Evolutionary conservation across 2,797 vertebrate species (phyloP).

Genomic region (Monodelphis domestica): DNA sequence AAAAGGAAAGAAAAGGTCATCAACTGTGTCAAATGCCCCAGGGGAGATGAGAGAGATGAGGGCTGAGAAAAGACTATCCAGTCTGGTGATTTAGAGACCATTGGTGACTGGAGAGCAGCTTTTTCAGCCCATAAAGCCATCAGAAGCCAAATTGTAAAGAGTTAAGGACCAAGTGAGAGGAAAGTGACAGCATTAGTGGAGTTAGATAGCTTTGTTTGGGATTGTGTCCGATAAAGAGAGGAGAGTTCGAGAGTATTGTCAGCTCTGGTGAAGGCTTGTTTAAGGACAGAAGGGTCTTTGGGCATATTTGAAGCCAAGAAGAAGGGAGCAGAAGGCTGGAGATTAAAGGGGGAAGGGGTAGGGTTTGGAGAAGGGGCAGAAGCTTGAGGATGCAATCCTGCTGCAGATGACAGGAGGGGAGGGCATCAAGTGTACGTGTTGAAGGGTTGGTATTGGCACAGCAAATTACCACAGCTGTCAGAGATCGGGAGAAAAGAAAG

Average conservation of each 20-base stretch:
- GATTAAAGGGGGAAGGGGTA: background rate
- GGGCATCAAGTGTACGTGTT: background rate
- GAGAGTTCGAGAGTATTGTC: background rate
- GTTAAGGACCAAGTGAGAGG: background rate
- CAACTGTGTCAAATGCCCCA: rapidly evolving
- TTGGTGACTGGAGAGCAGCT: background rate
- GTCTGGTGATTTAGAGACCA: background rate
- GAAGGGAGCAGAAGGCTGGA: background rate
- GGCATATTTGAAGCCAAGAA: background rate
- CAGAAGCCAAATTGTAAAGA: background rate
- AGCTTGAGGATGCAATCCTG: background rate
- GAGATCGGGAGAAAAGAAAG: background rate
- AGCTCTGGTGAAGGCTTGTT: background rate
- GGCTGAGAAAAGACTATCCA: no score
- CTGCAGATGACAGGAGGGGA: background rate
- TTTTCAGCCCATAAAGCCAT: background rate
- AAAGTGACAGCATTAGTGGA: background rate
- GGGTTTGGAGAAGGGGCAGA: background rate
- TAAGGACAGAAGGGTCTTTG: background rate
- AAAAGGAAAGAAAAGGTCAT: background rate
- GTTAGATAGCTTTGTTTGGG: background rate
- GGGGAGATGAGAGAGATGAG: no score
- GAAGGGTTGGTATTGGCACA: background rate
- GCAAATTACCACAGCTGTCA: background rate
- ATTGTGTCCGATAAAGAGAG: background rate